These are phyloP conservation scores for Hippopotamus amphibius DNA, from an alignment of 2,113 vertebrate genomes.

Conservation along the genomic window DNA sequence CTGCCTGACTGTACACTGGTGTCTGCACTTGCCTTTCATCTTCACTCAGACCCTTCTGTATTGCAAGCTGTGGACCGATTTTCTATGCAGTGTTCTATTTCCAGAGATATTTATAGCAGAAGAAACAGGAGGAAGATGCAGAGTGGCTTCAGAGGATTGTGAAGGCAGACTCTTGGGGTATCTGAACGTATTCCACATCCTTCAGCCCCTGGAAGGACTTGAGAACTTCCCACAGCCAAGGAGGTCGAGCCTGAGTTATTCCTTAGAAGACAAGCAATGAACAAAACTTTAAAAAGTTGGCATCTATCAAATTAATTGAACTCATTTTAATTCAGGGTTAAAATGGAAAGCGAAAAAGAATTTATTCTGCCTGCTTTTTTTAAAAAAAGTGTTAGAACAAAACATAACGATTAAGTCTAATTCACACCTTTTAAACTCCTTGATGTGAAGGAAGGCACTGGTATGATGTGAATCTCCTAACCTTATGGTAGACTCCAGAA, in stretches of 20 bases:
- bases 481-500: conserved; percentile 70
- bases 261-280: not conserved
- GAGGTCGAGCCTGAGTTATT: not conserved
- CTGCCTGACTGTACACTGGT: not conserved
- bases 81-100: conserved; percentile 8
- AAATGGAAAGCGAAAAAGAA: not conserved
- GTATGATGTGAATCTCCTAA: conserved; percentile 58
- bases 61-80: not conserved
- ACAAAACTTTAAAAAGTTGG: conserved; percentile 18
- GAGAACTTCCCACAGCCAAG: not conserved
- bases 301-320: not conserved
- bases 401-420: conserved; percentile 56
- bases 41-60: not conserved
- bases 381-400: not conserved
- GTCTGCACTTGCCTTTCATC: not conserved
- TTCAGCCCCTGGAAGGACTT: not conserved
- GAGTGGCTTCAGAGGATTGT: not conserved
- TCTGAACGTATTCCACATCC: not conserved
- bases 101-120: conserved; percentile 35
- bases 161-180: too few relatives aligned
- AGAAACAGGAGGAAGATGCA: not conserved
- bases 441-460: not conserved
- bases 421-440: conserved; percentile 55
- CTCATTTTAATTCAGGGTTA: conserved; percentile 67
- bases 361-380: conserved; percentile 2